These are phyloP conservation scores for roundworm (Caenorhabditis elegans) DNA, from an alignment of 1,140 invertebrate genomes.

Conservation along the genomic window DNA sequence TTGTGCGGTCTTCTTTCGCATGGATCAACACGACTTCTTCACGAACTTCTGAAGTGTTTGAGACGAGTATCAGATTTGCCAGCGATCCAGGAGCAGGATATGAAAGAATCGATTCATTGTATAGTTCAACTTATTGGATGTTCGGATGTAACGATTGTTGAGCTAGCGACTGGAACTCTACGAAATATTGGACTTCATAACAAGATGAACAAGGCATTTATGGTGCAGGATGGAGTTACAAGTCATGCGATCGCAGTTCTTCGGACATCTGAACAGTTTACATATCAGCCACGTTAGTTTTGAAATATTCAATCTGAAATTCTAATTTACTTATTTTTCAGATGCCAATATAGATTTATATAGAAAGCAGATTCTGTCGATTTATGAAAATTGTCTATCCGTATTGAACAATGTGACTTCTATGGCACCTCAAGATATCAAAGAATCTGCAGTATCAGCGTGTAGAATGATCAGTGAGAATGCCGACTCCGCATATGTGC, in stretches of 20 bases:
- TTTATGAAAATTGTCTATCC: conserved; percentile 3
- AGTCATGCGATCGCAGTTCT: background rate
- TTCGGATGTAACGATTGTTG: background rate
- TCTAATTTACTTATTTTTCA: background rate
- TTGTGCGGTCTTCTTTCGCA: background rate
- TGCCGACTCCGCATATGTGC: background rate
- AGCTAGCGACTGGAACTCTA: background rate
- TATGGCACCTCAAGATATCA: background rate
- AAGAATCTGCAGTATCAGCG: background rate
- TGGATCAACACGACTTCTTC: background rate
- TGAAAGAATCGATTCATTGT: background rate
- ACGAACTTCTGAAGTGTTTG: background rate
- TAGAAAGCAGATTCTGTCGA: background rate
- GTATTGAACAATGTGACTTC: background rate
- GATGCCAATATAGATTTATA: background rate
- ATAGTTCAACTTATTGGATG: background rate
- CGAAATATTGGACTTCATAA: background rate
- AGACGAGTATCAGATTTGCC: background rate
- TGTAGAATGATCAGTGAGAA: conserved; percentile 2
- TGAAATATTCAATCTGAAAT: background rate
- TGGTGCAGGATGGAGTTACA: background rate
- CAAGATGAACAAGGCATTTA: background rate
- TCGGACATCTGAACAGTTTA: background rate
- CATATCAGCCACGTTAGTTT: background rate
- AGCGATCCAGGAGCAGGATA: background rate